phyloP scores from a whole-genome alignment of 2,797 vertebrate genomes.

The Glyptemys insculpta region DNA sequence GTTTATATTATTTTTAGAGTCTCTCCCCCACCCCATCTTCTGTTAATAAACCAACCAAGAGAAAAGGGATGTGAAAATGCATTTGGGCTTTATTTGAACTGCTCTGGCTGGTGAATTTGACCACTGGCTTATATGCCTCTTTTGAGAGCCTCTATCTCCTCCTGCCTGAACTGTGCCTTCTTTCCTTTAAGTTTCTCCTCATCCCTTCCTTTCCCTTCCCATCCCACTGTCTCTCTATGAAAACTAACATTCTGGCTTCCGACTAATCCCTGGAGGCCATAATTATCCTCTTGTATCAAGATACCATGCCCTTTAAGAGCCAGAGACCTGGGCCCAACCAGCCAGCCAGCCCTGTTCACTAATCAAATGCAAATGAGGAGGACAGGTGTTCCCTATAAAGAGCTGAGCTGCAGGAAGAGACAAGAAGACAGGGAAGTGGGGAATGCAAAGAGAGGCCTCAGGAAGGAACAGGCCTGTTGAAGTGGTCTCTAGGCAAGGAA shows the following conservation, averaged over 20 bases:
- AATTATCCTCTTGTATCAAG: not conserved
- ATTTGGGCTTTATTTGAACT: not conserved
- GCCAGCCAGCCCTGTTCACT: not conserved
- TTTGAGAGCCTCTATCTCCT: not conserved
- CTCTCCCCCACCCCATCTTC: not conserved
- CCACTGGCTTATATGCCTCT: not conserved
- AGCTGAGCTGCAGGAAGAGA: not conserved
- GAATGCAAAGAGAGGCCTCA: not conserved
- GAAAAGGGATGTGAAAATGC: not conserved
- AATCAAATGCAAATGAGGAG: not conserved
- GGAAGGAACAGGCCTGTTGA: not conserved
- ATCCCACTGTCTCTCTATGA: not conserved
- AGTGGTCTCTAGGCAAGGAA: not conserved
- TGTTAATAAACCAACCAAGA: not conserved
- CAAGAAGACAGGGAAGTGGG: not conserved
- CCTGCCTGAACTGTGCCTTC: not conserved
- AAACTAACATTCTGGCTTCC: not conserved
- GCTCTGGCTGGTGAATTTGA: not conserved
- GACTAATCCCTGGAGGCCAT: not conserved
- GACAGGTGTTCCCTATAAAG: not conserved
- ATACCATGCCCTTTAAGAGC: not conserved
- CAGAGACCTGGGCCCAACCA: too few relatives aligned
- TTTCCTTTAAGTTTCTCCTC: conserved; percentile 20
- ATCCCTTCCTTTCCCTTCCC: not conserved
- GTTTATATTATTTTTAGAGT: not conserved